These are phyloP conservation scores for Phasianus colchicus DNA, from an alignment of 2,113 vertebrate genomes.

Conservation along the genomic window DNA sequence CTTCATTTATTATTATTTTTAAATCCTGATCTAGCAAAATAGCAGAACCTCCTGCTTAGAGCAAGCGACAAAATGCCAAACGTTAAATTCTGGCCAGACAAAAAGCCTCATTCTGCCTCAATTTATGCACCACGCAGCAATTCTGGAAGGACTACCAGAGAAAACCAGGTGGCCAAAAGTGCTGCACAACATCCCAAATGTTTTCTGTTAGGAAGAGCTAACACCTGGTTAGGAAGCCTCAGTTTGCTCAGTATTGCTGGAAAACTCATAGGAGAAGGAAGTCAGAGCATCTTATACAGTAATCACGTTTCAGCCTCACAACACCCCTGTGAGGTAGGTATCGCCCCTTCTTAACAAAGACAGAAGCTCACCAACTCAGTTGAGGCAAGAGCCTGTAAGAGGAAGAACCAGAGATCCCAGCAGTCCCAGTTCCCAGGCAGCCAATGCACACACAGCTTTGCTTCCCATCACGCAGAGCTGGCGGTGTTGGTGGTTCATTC, in stretches of 20 bases:
- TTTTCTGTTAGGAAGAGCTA: background rate
- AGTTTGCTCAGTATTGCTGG: background rate
- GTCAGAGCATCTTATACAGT: slow-evolving; percentile 19
- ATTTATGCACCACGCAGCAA: background rate
- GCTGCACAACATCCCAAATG: background rate
- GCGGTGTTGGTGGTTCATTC: background rate
- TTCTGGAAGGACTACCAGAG: background rate
- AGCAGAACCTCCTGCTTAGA: background rate
- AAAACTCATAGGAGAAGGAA: background rate
- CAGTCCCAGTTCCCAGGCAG: background rate
- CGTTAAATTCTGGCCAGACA: background rate
- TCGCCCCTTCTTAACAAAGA: background rate
- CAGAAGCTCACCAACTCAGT: background rate
- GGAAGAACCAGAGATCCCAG: slow-evolving; percentile 2
- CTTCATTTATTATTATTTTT: background rate
- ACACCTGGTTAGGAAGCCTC: background rate
- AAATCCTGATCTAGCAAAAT: background rate
- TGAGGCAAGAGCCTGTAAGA: background rate
- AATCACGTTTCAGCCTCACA: background rate
- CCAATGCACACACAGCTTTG: background rate
- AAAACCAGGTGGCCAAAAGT: background rate
- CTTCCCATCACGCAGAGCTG: background rate
- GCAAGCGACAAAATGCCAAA: background rate
- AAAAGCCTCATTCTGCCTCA: background rate
- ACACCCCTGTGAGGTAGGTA: slow-evolving; percentile 15